These are phyloP conservation scores for Archaeoteleia sp. DNA, from an alignment of 2,888 invertebrate genomes.

Conservation along the genomic window DNA sequence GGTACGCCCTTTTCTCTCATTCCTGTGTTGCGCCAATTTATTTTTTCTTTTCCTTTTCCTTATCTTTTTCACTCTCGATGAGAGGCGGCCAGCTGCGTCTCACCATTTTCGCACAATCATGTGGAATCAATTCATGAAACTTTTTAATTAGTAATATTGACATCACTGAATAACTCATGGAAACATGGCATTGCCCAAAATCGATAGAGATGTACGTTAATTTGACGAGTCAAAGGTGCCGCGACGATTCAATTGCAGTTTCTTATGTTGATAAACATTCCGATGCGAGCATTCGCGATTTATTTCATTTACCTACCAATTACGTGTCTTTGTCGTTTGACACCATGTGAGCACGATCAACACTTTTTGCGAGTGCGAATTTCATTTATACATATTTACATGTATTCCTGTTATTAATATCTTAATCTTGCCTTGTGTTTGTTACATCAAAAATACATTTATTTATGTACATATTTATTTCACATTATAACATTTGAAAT, in stretches of 20 bases:
- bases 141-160: background rate
- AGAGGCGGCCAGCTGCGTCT: background rate
- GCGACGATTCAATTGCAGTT: constrained; percentile 4
- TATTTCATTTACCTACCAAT: too few relatives aligned
- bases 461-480: too few relatives aligned
- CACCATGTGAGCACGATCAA: constrained; percentile 45
- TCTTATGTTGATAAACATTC: constrained; percentile 2
- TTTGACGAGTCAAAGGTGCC: background rate
- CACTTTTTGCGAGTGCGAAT: too few relatives aligned
- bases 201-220: constrained; percentile 60
- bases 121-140: constrained; percentile 9
- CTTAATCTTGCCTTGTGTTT: too few relatives aligned
- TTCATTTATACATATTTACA: too few relatives aligned
- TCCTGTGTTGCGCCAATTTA: constrained; percentile 8
- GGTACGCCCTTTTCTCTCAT: constrained; percentile 24
- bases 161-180: background rate
- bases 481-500: too few relatives aligned
- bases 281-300: background rate
- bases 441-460: too few relatives aligned
- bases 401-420: too few relatives aligned
- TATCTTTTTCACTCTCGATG: background rate
- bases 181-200: constrained; percentile 57
- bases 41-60: constrained; percentile 18
- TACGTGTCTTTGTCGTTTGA: background rate
- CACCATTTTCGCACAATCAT: constrained; percentile 21